Evolutionary conservation across 2,797 vertebrate species (phyloP).

Genomic region (Gadopsis marmoratus): DNA sequence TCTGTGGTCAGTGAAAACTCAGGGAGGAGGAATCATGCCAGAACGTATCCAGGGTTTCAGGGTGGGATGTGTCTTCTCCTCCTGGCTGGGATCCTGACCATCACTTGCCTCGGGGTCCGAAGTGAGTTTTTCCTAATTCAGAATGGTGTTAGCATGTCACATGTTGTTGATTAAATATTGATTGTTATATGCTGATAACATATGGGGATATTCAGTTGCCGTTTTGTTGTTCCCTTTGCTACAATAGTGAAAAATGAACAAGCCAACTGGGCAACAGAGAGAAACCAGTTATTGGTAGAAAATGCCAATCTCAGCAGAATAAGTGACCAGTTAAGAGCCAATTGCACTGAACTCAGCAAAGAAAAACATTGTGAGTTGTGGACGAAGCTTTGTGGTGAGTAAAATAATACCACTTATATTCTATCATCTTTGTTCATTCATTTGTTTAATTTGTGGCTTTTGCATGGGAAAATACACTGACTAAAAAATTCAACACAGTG

Average conservation of each 20-base stretch:
- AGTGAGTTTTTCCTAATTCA: slow-evolving; percentile 47
- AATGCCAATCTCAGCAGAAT: not conserved
- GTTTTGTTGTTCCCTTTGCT: slow-evolving; percentile 15
- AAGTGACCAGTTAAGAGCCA: not conserved
- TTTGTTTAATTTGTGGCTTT: not conserved
- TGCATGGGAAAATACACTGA: not conserved
- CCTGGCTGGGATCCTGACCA: slow-evolving; percentile 28
- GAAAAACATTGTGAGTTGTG: not conserved
- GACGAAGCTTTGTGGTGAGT: not conserved
- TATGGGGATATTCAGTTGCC: not conserved
- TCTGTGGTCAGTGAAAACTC: slow-evolving; percentile 11
- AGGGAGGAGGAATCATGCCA: slow-evolving; percentile 22
- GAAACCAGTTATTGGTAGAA: not conserved
- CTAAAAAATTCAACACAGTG: not conserved
- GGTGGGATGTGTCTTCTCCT: slow-evolving; percentile 58
- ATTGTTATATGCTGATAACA: not conserved
- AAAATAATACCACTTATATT: not conserved
- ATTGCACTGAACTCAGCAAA: not conserved
- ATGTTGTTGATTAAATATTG: not conserved
- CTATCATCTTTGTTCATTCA: not conserved
- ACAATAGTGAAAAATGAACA: slow-evolving; percentile 30
- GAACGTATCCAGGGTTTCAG: slow-evolving; percentile 3
- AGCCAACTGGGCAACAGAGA: not conserved
- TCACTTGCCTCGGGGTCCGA: slow-evolving; percentile 45
- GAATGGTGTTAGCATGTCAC: fast-evolving